phyloP scores from a whole-genome alignment of 2,888 invertebrate genomes.

The Melanophora roralis region DNA sequence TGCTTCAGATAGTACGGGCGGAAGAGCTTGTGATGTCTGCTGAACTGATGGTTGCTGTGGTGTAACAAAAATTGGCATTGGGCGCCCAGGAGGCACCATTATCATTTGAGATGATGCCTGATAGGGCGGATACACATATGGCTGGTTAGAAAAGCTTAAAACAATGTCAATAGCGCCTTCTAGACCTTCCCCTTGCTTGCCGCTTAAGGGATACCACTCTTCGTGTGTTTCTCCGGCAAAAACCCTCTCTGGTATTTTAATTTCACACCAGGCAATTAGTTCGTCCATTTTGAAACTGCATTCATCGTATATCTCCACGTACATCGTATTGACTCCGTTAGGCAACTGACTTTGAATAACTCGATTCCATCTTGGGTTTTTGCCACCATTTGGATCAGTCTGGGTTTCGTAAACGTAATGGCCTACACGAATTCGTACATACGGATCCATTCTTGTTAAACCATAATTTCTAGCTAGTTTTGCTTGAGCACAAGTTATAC shows the following conservation, averaged over 20 bases:
- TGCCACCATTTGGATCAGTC: slow-evolving; percentile 95
- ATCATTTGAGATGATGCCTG: slow-evolving; percentile 83
- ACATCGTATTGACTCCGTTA: slow-evolving; percentile 90
- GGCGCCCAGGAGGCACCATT: slow-evolving; percentile 81
- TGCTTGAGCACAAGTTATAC: slow-evolving; percentile 92
- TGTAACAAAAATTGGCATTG: slow-evolving; percentile 72
- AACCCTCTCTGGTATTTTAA: slow-evolving; percentile 90
- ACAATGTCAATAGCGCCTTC: slow-evolving; percentile 96
- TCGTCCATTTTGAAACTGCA: slow-evolving; percentile 98
- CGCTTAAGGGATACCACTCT: slow-evolving; percentile 95
- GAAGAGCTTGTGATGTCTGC: slow-evolving; percentile 48
- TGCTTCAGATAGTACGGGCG: slow-evolving; percentile 78
- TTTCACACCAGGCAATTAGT: slow-evolving; percentile 94
- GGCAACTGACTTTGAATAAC: slow-evolving; percentile 88
- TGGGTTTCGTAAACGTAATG: slow-evolving; percentile 97
- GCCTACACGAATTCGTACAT: slow-evolving; percentile 93
- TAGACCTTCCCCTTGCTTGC: slow-evolving; percentile 95
- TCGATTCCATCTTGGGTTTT: slow-evolving; percentile 97
- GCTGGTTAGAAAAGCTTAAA: slow-evolving; percentile 82
- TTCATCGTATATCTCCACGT: slow-evolving; percentile 97
- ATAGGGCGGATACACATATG: slow-evolving; percentile 78
- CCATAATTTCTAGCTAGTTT: slow-evolving; percentile 97
- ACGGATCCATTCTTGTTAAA: slow-evolving; percentile 96
- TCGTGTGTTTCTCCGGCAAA: slow-evolving; percentile 93
- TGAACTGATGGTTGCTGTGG: slow-evolving; percentile 70